These are phyloP conservation scores for Sphenodon punctatus DNA, from an alignment of 2,797 vertebrate species.

Conservation along the genomic window DNA sequence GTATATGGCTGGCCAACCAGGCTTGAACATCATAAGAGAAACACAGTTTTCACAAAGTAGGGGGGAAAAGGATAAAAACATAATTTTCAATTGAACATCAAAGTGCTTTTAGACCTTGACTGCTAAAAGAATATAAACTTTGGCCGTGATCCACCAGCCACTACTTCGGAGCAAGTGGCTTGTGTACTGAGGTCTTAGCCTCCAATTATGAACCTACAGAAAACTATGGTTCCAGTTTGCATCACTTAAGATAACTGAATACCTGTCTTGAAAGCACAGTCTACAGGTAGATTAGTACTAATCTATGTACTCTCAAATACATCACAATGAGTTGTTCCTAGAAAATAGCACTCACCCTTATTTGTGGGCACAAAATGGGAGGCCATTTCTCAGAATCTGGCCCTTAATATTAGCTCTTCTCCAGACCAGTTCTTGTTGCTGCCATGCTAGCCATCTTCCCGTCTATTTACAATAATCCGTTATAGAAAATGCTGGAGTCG, in stretches of 20 bases:
- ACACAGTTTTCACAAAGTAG: slow-evolving; percentile 13
- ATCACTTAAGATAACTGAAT: neutral
- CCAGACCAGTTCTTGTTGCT: neutral
- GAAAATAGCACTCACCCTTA: neutral
- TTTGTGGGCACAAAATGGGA: neutral
- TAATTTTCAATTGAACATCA: neutral
- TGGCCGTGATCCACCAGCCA: too few relatives aligned
- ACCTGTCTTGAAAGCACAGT: neutral
- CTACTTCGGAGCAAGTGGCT: too few relatives aligned
- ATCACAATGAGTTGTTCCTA: neutral
- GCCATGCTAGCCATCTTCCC: neutral
- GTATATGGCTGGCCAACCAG: slow-evolving; percentile 6
- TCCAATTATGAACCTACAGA: neutral
- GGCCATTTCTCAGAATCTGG: neutral
- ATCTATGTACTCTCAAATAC: neutral
- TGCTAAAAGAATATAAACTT: slow-evolving; percentile 1
- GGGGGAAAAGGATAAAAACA: slow-evolving; percentile 11
- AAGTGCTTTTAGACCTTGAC: slow-evolving; percentile 2
- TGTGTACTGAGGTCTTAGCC: neutral
- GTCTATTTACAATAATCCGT: neutral
- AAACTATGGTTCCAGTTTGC: neutral
- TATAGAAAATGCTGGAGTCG: neutral
- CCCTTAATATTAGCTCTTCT: neutral
- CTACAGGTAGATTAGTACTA: neutral
- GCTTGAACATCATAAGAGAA: too few relatives aligned